Evolutionary conservation across 1,140 invertebrate species (phyloP).

Genomic region (Stegodyphus mimosarum): DNA sequence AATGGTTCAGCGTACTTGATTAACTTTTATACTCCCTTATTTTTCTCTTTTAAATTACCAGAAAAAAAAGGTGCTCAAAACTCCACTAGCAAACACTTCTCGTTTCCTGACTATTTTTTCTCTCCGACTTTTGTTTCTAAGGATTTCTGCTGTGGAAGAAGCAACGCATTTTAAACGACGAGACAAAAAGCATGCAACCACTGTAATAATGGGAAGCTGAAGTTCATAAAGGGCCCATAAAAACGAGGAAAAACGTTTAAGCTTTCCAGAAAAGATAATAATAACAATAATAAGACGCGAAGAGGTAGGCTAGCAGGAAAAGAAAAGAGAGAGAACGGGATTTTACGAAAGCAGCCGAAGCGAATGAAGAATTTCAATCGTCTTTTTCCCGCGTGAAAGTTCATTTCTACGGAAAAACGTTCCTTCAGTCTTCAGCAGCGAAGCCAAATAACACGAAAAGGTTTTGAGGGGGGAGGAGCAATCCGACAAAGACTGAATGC

Average conservation of each 20-base stretch:
- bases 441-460: constrained; percentile 35
- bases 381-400: constrained; percentile 40
- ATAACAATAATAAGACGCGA: constrained; percentile 33
- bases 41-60: too few relatives aligned
- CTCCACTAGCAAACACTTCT: not conserved
- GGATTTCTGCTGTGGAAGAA: not conserved
- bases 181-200: not conserved
- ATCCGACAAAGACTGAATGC: not conserved
- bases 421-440: constrained; percentile 10
- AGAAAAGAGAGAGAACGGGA: not conserved
- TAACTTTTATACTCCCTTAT: not conserved
- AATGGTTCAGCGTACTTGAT: not conserved
- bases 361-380: constrained; percentile 48
- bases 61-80: not conserved
- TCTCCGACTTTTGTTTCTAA: not conserved
- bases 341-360: constrained; percentile 7
- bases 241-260: constrained; percentile 42
- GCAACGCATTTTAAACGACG: constrained; percentile 10
- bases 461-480: not conserved
- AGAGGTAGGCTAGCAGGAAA: too few relatives aligned
- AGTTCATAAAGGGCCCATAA: constrained; percentile 42
- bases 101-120: not conserved
- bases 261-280: constrained; percentile 44
- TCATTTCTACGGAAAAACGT: constrained; percentile 38
- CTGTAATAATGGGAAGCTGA: constrained; percentile 1